phyloP scores from a whole-genome alignment of 1,140 invertebrate genomes.

The Armadillidium nasatum region DNA sequence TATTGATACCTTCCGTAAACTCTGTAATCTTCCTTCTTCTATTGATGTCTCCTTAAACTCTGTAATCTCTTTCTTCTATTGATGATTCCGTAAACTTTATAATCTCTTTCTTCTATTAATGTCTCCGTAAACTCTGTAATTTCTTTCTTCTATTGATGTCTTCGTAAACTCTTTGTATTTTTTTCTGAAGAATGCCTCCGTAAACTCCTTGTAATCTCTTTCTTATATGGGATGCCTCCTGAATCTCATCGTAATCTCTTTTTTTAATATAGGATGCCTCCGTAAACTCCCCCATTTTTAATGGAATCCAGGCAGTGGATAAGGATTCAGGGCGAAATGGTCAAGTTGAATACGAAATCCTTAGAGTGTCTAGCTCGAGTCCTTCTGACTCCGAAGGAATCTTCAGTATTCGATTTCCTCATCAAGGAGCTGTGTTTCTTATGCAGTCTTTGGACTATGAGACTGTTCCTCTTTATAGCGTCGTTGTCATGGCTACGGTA shows the following conservation, averaged over 20 bases:
- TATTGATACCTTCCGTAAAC: too few species aligned
- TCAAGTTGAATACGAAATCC: constrained; percentile 8
- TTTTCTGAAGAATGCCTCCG: too few species aligned
- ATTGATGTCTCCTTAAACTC: too few species aligned
- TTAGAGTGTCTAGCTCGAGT: neutral
- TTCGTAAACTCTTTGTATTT: neutral
- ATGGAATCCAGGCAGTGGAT: constrained; percentile 15
- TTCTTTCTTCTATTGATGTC: neutral
- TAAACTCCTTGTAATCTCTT: too few species aligned
- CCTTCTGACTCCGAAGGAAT: constrained; percentile 52
- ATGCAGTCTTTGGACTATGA: constrained; percentile 83
- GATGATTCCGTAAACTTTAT: too few species aligned
- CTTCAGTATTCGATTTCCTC: constrained; percentile 79
- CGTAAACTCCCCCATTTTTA: neutral
- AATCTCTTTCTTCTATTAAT: too few species aligned
- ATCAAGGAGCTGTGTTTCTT: constrained; percentile 84
- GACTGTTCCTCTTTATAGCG: constrained; percentile 76
- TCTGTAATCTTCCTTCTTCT: too few species aligned
- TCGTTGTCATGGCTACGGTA: constrained; percentile 83
- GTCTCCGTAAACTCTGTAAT: neutral
- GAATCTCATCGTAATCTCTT: too few species aligned
- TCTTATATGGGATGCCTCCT: too few species aligned
- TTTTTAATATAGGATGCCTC: neutral
- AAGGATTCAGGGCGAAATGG: neutral
- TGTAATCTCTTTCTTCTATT: too few species aligned